phyloP scores from a whole-genome alignment of 2,113 vertebrate genomes.

The Trichomycterus rosablanca region DNA sequence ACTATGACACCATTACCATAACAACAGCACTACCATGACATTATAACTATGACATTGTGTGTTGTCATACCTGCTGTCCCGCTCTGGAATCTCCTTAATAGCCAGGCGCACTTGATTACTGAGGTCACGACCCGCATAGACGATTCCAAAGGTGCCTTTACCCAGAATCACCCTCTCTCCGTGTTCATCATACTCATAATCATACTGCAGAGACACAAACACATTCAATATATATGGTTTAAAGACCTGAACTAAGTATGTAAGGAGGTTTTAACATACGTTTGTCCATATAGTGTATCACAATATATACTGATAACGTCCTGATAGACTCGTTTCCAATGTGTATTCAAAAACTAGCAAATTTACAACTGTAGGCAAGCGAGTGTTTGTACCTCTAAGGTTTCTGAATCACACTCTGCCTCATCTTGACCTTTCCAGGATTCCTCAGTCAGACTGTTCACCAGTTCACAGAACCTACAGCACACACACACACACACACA shows the following conservation, averaged over 20 bases:
- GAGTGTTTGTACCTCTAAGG: constrained; percentile 78
- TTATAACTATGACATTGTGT: too few species aligned
- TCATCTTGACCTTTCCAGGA: constrained; percentile 83
- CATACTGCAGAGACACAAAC: constrained; percentile 73
- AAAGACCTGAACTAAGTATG: too few species aligned
- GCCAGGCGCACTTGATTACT: constrained; percentile 98
- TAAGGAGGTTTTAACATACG: too few species aligned
- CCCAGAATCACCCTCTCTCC: constrained; percentile 88
- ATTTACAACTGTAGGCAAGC: too few species aligned
- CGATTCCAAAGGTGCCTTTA: constrained; percentile 92
- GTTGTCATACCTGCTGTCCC: constrained; percentile 85
- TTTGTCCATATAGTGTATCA: too few species aligned
- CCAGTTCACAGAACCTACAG: constrained; percentile 90
- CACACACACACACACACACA: neutral
- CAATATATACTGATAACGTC: too few species aligned
- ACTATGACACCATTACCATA: too few species aligned
- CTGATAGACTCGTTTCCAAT: too few species aligned
- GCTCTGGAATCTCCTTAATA: constrained; percentile 97
- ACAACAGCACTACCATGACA: too few species aligned
- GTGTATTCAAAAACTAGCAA: too few species aligned
- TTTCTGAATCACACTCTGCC: constrained; percentile 83
- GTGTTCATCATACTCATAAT: constrained; percentile 96
- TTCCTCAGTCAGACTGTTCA: constrained; percentile 89
- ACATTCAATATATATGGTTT: neutral
- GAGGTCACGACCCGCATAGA: constrained; percentile 93